A percentile compares a stretch with the other conserved stretches of the same genome.
Evolutionary conservation across 2,113 vertebrate species (phyloP).

Genomic region (Struthio camelus): DNA sequence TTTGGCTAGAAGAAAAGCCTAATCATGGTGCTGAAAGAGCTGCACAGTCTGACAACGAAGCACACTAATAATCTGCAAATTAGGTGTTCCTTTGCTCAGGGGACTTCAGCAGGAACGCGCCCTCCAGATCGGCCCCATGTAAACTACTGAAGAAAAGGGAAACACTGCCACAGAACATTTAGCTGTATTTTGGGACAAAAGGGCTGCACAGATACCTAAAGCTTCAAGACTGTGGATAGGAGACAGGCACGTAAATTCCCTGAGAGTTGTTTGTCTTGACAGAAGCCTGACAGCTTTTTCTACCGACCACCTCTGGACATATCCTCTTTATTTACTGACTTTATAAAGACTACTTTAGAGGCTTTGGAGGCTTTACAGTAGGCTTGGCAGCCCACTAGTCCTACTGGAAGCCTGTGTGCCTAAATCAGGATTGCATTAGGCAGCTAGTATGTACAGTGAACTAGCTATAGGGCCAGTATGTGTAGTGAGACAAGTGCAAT

Average conservation of each 20-base stretch:
- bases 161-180: background rate
- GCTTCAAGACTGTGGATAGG: background rate
- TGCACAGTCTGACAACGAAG: background rate
- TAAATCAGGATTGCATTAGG: background rate
- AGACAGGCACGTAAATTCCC: background rate
- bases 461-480: background rate
- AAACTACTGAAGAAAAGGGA: background rate
- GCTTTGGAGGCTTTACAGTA: background rate
- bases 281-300: background rate
- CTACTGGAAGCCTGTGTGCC: background rate
- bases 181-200: background rate
- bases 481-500: accelerated
- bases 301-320: accelerated
- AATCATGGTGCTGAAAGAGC: background rate
- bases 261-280: background rate
- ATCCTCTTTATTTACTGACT: background rate
- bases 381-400: background rate
- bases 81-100: background rate
- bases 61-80: background rate
- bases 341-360: background rate
- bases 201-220: background rate
- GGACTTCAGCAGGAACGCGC: background rate
- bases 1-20: background rate
- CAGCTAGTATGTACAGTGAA: accelerated
- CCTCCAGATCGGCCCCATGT: background rate